Conservation (phyloP, 2,113 vertebrate genomes). For the Dipodomys ordii region DNA sequence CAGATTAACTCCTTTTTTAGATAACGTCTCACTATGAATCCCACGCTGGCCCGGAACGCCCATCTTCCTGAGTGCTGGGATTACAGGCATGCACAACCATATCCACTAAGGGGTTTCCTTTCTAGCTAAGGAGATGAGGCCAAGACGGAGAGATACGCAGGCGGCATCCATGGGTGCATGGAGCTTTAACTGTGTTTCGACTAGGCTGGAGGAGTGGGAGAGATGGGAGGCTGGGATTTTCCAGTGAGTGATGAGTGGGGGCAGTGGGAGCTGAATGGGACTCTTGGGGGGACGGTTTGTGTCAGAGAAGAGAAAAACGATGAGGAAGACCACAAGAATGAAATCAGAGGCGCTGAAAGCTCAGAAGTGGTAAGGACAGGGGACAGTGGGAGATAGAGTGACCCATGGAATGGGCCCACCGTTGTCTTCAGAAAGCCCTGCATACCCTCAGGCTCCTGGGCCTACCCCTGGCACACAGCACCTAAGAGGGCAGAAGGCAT, state of each 20-base stretch:
- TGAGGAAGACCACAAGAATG: background rate
- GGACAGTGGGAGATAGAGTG: background rate
- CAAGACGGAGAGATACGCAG: background rate
- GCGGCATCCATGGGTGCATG: fast-evolving
- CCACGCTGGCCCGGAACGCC: background rate
- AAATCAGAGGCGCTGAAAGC: background rate
- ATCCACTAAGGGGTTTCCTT: background rate
- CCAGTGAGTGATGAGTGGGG: background rate
- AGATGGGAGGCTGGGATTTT: background rate
- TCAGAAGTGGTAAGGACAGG: background rate
- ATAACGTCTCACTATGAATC: background rate
- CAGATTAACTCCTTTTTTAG: background rate
- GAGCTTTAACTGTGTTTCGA: background rate
- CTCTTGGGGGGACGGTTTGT: background rate
- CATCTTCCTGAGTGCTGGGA: background rate
- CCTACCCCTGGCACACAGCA: background rate
- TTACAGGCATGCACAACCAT: background rate
- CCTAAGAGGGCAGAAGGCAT: background rate
- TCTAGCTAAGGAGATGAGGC: background rate
- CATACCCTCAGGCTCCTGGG: background rate
- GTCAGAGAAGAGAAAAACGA: background rate
- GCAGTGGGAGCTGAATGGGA: background rate
- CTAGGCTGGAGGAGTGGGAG: background rate
- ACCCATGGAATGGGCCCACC: background rate
- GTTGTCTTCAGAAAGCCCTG: background rate